Conservation (phyloP, 2,113 vertebrate species). For the Lepus europaeus region DNA sequence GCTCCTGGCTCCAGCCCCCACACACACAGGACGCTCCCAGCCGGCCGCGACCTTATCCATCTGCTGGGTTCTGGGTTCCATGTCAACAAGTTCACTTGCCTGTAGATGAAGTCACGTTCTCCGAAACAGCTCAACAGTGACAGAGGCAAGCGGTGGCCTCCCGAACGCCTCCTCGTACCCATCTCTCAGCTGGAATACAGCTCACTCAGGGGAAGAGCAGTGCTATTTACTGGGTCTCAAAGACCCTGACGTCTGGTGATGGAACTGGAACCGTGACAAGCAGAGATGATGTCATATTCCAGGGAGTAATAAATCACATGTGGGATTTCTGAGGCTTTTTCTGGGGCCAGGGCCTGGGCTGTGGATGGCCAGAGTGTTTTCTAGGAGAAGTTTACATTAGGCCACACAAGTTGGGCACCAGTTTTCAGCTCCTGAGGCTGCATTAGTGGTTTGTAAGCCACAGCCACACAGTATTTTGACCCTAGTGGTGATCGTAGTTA, state of each 20-base stretch:
- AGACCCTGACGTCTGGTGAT: background rate
- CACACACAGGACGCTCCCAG: background rate
- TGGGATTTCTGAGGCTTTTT: slow-evolving; percentile 49
- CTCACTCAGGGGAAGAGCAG: background rate
- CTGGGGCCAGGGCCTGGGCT: background rate
- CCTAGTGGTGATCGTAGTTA: slow-evolving; percentile 61
- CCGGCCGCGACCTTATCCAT: background rate
- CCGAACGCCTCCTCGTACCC: background rate
- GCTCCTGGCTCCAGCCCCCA: background rate
- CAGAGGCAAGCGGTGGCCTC: background rate
- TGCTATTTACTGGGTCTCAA: slow-evolving; percentile 15
- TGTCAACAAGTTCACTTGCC: background rate
- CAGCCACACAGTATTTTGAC: slow-evolving; percentile 47
- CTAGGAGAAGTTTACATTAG: background rate
- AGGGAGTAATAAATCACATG: background rate
- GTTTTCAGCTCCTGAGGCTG: slow-evolving; percentile 34
- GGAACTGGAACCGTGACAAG: slow-evolving; percentile 28
- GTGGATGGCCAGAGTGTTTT: background rate
- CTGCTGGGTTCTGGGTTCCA: background rate
- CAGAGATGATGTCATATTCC: background rate
- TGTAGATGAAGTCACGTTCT: background rate
- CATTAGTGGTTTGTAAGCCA: slow-evolving; percentile 38
- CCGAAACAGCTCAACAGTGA: background rate
- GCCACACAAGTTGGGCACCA: background rate
- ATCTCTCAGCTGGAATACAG: background rate